Base-by-base conservation (phyloP, 2,888 invertebrate species). In the Hofmannophila pseudospretella region DNA sequence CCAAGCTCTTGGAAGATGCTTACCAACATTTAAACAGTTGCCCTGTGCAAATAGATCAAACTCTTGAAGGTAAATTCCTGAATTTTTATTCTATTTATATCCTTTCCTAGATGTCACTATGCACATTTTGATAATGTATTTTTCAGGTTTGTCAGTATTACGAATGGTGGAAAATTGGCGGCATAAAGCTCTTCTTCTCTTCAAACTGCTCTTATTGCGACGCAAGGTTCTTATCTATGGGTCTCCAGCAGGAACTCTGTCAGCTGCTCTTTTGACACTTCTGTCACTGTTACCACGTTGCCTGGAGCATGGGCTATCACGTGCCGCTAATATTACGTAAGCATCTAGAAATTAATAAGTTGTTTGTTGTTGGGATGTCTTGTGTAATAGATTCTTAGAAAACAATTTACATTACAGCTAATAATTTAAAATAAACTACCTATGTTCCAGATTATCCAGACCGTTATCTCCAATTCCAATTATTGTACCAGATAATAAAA, bases 21-120 rank as follows among this genome's bases (percentile, higher is more conserved):
- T 98, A 93, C 77, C 92, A 93, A 56, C 97, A 97, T 79, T 88
- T 99, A 29, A 97, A 97, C 73, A 92, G 93, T 40, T 97, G 97
- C 61, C 90, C 96, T 49, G 77, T 87, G 1, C 84, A 85, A 49
- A 63, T 76, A 45, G 87, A 88, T 54, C 88, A 87, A 55, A 75
- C 72, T 36, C 63, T 85, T 44, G 88, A 88, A 81, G 87, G 87
- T 88, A 71, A 10, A 16, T 16, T 16, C 3, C 16, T 4, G 16
- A 16, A 5, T 82, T 87, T 38, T 34, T 23, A n/a, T 22, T n/a
- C 7, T 23, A n/a, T n/a, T n/a, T n/a, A n/a, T n/a, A n/a, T n/a
- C n/a, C n/a, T n/a, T n/a, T n/a, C n/a, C n/a, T n/a, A n/a, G n/a
- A n/a, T n/a, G n/a, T n/a, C n/a, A n/a, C n/a, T n/a, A n/a, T n/a